Conservation (phyloP, 1,140 invertebrate species). For the Scaptomyza graminum region DNA sequence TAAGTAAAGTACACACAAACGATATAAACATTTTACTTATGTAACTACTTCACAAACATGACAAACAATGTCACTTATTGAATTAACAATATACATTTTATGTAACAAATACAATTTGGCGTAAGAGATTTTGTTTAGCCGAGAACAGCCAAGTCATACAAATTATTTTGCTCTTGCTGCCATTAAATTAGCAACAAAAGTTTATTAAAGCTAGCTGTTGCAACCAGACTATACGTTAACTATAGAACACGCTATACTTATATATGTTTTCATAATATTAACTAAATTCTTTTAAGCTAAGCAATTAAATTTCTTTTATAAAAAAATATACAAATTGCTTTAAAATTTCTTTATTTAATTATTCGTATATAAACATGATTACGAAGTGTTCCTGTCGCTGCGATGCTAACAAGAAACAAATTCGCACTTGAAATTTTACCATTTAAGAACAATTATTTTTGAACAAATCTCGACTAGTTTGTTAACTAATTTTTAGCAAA, state of each 20-base stretch:
- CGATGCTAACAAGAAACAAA: constrained; percentile 1
- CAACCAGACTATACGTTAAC: constrained; percentile 17
- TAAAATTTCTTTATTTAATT: constrained; percentile 2
- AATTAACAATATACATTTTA: constrained; percentile 28
- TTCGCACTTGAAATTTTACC: too few relatives aligned
- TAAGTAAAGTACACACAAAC: constrained; percentile 20
- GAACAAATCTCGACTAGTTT: not conserved
- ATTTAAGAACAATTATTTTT: constrained; percentile 1
- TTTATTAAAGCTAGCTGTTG: constrained; percentile 8
- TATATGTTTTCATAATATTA: not conserved
- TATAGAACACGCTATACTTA: constrained; percentile 9
- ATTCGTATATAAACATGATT: not conserved
- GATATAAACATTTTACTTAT: constrained; percentile 30
- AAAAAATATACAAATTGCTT: constrained; percentile 21
- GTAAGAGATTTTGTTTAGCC: constrained; percentile 6
- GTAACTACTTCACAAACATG: constrained; percentile 32
- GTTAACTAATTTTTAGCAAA: too few relatives aligned
- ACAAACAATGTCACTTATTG: constrained; percentile 22
- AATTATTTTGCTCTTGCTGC: constrained; percentile 1
- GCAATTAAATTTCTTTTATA: constrained; percentile 23
- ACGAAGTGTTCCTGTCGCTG: not conserved
- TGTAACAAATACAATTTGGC: constrained; percentile 27
- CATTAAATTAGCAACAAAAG: constrained; percentile 15
- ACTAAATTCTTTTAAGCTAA: constrained; percentile 9
- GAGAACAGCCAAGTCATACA: constrained; percentile 28